Base-by-base conservation (phyloP, 2,888 invertebrate species). In the Bombylius discolor region DNA sequence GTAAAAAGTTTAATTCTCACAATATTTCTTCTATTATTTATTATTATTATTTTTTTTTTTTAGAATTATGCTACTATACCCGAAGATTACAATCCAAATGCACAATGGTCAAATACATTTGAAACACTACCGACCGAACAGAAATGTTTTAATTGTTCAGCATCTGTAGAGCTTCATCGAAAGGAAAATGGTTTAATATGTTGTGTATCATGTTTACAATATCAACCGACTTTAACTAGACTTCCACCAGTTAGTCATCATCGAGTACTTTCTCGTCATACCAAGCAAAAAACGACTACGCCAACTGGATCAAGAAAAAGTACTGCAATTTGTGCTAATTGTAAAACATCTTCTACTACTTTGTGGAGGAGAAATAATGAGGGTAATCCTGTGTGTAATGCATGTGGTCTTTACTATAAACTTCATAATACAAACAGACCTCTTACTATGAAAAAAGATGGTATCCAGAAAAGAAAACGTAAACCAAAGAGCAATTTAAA, bases 381-480 rank as follows among this genome's bases (percentile, higher is more conserved):
- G 44, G 90, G 90, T 11, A 87, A 90, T 71, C 89, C 88, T 69
- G 78, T 90, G 61, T 93, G 93, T 76, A 90, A 90, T 73, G 89
- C 89, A 51, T 93, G 94, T 70, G 82, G 74, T 4, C 64, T 73
- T 14, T 74, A 74, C 59, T 74, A 51, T 52, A 74, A 74, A 60
- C 60, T 74, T 53, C 73, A 74, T 62, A 72, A 70, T 58, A 67
- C 94, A 59, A 88, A 89, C 74, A 85, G 98, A 62, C 98, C 98
- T 54, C 78, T 92, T 64, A 92, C 94, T 65, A 98, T 98, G 97
- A 97, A 96, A 76, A 98, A 98, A 76, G 98, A 98, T 64, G 95
- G 95, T 50, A 98, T 98, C 69, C 97, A 98, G 77, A 96, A 95
- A 53, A 80, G 97, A 61, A 98, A 98, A 74, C 81, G 97, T 60